Percentiles rank a stretch among this genome's conserved stretches.
phyloP scores from a whole-genome alignment of 2,113 vertebrate species.

The Cricetomys ansorgei region DNA sequence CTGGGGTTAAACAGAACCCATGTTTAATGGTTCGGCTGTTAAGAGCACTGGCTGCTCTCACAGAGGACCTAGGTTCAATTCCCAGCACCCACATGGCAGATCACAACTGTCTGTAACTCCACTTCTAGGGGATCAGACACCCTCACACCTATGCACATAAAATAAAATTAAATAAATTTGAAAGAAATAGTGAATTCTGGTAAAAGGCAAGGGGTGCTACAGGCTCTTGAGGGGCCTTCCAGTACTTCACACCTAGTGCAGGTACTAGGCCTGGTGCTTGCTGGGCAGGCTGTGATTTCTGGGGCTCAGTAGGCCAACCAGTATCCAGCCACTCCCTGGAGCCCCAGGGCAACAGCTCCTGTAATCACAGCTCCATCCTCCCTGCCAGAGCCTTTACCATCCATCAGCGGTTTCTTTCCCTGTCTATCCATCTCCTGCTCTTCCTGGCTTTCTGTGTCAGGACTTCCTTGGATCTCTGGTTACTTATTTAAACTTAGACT shows the following conservation, averaged over 20 bases:
- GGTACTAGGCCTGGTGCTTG: not conserved
- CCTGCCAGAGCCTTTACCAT: rapidly evolving
- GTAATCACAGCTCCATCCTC: no score
- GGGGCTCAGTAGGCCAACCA: not conserved
- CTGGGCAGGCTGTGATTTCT: not conserved
- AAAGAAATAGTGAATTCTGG: not conserved
- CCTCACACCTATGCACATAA: no score
- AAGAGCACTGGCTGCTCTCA: no score
- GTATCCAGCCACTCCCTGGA: no score
- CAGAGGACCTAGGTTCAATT: no score
- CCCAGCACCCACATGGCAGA: no score
- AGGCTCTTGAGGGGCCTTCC: not conserved
- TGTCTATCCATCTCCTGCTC: not conserved
- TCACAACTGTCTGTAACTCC: no score
- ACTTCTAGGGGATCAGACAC: no score
- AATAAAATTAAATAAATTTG: no score
- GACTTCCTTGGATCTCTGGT: not conserved
- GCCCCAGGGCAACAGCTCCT: not conserved
- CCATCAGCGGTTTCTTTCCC: not conserved
- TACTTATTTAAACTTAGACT: not conserved
- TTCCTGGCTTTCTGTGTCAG: not conserved
- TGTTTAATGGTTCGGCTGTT: no score
- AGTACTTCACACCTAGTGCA: not conserved
- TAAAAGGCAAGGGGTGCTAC: not conserved
- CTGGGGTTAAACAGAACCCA: no score